phyloP scores from a whole-genome alignment of 2,797 vertebrate genomes.

The Neomorphus geoffroyi region DNA sequence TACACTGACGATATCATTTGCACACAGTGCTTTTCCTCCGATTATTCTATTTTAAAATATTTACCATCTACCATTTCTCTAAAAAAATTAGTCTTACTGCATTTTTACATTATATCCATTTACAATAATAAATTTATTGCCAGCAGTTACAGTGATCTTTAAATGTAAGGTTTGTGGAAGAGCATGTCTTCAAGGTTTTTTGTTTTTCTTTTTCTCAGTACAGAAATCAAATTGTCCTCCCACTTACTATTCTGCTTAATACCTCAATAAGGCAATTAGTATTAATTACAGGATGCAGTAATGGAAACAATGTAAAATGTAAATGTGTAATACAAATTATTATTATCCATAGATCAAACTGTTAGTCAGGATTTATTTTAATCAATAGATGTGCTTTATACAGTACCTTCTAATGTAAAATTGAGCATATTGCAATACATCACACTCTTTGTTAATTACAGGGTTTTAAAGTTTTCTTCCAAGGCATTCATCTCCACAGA shows the following conservation, averaged over 20 bases:
- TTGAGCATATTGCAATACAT: not conserved
- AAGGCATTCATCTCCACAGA: not conserved
- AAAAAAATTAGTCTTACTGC: not conserved
- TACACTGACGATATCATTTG: not conserved
- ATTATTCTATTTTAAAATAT: not conserved
- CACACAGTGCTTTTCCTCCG: not conserved
- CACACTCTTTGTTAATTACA: conserved; percentile 24
- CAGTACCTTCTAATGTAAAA: not conserved
- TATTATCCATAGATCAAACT: conserved; percentile 28
- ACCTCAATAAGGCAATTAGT: not conserved
- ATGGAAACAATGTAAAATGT: conserved; percentile 19
- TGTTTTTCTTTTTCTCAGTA: not conserved
- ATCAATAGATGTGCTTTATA: conserved; percentile 38
- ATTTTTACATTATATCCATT: not conserved
- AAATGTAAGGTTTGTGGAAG: not conserved
- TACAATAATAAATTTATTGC: not conserved
- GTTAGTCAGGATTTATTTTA: not conserved
- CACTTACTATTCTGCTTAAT: not conserved
- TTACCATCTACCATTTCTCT: not conserved
- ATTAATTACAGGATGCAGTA: not conserved
- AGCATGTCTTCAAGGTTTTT: not conserved
- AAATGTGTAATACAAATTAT: not conserved
- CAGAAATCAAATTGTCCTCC: conserved; percentile 1
- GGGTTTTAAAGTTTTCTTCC: conserved; percentile 23
- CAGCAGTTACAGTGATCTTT: conserved; percentile 3